Evolutionary conservation across 2,888 invertebrate species (phyloP).

Genomic region (Spisula subtruncata): DNA sequence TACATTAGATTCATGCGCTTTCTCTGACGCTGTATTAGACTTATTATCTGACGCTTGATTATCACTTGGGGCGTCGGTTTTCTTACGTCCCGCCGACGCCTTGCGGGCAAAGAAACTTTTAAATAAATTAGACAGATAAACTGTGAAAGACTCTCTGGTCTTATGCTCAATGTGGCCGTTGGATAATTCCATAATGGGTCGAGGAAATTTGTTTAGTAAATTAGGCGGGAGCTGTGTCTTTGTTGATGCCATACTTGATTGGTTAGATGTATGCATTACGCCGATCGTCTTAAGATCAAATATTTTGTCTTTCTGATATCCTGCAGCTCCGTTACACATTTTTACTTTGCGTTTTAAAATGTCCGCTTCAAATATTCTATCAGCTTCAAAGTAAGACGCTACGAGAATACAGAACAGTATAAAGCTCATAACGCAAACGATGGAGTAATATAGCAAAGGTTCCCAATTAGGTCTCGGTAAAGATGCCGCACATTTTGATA

Average conservation of each 20-base stretch:
- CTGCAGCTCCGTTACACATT: constrained; percentile 88
- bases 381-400: constrained; percentile 92
- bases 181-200: constrained; percentile 70
- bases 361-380: constrained; percentile 90
- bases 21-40: constrained; percentile 50
- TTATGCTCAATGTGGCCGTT: constrained; percentile 77
- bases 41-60: constrained; percentile 37
- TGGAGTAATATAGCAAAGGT: constrained; percentile 90
- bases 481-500: constrained; percentile 91
- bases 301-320: constrained; percentile 89
- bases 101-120: constrained; percentile 73
- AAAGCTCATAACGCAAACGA: constrained; percentile 88
- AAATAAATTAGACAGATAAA: constrained; percentile 68
- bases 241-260: constrained; percentile 45
- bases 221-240: constrained; percentile 61
- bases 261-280: constrained; percentile 62
- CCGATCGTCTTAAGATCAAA: constrained; percentile 87
- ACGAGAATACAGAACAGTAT: constrained; percentile 91
- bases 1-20: constrained; percentile 68
- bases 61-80: constrained; percentile 54
- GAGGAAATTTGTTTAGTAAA: constrained; percentile 49
- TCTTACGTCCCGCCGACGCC: constrained; percentile 58
- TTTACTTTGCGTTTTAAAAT: constrained; percentile 83
- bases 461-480: constrained; percentile 94
- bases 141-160: constrained; percentile 70